A percentile compares a stretch with the other conserved stretches of the same genome.
Conservation (phyloP, 2,888 invertebrate species). For the Drosophila imparisetae region DNA sequence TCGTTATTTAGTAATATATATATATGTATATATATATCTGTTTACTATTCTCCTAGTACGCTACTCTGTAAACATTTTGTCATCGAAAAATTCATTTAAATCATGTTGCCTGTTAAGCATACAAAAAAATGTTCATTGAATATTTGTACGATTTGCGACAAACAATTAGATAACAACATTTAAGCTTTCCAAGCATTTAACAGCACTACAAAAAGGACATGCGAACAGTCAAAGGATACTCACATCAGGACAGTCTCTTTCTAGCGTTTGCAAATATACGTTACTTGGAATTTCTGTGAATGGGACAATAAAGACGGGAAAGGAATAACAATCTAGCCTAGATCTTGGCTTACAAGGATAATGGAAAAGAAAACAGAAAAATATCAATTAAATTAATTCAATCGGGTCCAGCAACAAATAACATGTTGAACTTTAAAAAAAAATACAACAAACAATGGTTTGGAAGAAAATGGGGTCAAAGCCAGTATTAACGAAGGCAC, state of each 20-base stretch:
- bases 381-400: too few relatives aligned
- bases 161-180: not conserved
- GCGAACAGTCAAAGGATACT: not conserved
- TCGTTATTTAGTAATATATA: not conserved
- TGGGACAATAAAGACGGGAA: too few relatives aligned
- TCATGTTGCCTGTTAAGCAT: not conserved
- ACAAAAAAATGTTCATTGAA: not conserved
- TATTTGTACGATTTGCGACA: not conserved
- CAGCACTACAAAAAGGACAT: not conserved
- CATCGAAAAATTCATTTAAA: not conserved
- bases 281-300: too few relatives aligned
- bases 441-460: too few relatives aligned
- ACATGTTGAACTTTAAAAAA: too few relatives aligned
- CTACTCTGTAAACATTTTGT: not conserved
- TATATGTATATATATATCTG: not conserved
- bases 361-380: too few relatives aligned
- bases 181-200: slow-evolving; percentile 1
- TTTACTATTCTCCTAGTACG: not conserved
- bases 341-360: too few relatives aligned
- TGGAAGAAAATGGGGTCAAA: too few relatives aligned
- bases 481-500: too few relatives aligned
- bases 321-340: too few relatives aligned
- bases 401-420: too few relatives aligned
- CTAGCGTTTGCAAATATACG: too few relatives aligned
- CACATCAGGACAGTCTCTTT: not conserved